Percentiles rank a stretch among this genome's conserved stretches.
Conservation (phyloP, 1,140 invertebrate genomes). For the Hirudo medicinalis region DNA sequence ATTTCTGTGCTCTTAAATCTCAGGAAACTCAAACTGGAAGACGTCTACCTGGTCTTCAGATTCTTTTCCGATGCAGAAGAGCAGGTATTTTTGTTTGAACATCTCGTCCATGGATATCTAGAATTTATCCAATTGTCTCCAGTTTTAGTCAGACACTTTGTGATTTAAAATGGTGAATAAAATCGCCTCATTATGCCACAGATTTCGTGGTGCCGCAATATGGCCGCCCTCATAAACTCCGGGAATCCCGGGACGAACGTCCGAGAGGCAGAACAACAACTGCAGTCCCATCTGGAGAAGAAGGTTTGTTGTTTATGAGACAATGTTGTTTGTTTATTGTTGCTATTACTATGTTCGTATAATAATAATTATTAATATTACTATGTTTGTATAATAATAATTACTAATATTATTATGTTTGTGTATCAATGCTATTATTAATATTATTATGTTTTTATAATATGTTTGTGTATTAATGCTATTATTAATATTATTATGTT, state of each 20-base stretch:
- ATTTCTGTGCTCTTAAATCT: slow-evolving; percentile 16
- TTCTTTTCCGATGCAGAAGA: slow-evolving; percentile 95
- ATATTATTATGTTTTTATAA: no score
- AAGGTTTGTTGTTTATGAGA: slow-evolving; percentile 45
- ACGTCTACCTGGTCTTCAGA: slow-evolving; percentile 83
- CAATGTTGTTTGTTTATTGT: slow-evolving; percentile 11
- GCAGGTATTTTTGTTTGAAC: slow-evolving; percentile 47
- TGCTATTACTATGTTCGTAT: no score
- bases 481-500: no score
- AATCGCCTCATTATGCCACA: no score
- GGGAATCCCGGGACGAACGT: slow-evolving; percentile 97
- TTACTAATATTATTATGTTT: slow-evolving; percentile 11
- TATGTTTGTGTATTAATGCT: no score
- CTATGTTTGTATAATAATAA: not conserved
- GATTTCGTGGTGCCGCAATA: slow-evolving; percentile 95
- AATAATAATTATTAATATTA: no score
- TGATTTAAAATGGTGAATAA: not conserved
- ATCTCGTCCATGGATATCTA: no score
- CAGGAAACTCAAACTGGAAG: slow-evolving; percentile 62
- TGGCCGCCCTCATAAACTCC: slow-evolving; percentile 85
- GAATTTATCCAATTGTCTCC: not conserved
- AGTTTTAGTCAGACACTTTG: not conserved
- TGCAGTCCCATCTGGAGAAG: slow-evolving; percentile 88
- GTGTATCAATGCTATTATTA: no score
- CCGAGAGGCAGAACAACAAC: slow-evolving; percentile 81